phyloP scores from a whole-genome alignment of 2,888 invertebrate species.

The Ormyrus pomaceus region DNA sequence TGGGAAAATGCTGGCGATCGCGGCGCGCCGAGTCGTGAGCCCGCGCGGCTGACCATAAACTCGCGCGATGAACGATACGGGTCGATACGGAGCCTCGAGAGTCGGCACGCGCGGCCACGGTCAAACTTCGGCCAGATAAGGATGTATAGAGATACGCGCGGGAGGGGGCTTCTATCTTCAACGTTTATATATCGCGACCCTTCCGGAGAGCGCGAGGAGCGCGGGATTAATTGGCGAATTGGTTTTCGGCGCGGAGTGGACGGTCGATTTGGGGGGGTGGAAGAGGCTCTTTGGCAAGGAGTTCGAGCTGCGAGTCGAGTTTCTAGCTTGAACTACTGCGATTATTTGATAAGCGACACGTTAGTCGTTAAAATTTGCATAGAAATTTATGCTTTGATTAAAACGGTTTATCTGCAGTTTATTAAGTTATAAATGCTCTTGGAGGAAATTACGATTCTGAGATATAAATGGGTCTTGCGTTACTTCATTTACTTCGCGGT shows the following conservation, averaged over 20 bases:
- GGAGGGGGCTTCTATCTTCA: background rate
- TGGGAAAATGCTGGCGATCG: constrained; percentile 49
- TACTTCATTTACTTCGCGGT: constrained; percentile 8
- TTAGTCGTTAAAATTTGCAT: background rate
- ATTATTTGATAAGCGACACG: no score
- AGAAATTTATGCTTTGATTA: constrained; percentile 26
- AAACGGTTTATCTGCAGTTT: background rate
- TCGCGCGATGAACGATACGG: constrained; percentile 67
- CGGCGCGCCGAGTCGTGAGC: constrained; percentile 37
- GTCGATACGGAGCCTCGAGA: background rate
- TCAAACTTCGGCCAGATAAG: background rate
- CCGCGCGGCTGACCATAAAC: constrained; percentile 61
- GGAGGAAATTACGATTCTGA: constrained; percentile 5
- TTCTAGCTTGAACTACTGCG: no score
- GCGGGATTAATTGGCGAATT: no score
- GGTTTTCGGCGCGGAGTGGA: no score
- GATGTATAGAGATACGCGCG: background rate
- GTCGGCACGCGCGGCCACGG: constrained; percentile 13
- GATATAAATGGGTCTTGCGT: constrained; percentile 16
- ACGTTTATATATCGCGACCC: no score
- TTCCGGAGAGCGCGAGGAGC: no score
- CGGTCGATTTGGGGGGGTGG: no score
- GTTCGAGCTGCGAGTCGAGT: no score
- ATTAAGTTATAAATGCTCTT: constrained; percentile 14
- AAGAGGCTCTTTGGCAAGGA: no score